These are phyloP conservation scores for Epinotia demarniana DNA, from an alignment of 2,888 invertebrate species.

Conservation along the genomic window DNA sequence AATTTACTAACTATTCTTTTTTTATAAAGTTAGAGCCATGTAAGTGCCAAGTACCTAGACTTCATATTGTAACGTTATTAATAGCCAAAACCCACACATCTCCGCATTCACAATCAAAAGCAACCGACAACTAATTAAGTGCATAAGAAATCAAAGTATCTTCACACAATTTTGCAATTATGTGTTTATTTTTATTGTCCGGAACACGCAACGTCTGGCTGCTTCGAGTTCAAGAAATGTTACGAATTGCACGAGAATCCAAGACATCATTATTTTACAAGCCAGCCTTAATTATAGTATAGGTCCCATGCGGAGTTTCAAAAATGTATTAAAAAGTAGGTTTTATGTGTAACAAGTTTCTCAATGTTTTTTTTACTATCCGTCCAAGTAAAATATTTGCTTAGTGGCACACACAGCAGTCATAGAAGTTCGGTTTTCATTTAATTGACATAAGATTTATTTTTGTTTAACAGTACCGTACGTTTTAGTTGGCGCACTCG, in stretches of 20 bases:
- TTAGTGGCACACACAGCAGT: too few species aligned
- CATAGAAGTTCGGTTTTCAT: too few species aligned
- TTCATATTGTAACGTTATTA: conserved; percentile 7
- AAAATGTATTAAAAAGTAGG: too few species aligned
- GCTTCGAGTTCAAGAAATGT: conserved; percentile 15
- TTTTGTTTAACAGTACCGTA: not conserved
- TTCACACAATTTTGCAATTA: conserved; percentile 45
- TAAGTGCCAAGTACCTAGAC: not conserved
- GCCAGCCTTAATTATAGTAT: not conserved
- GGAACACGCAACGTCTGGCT: conserved; percentile 28
- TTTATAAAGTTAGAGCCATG: too few species aligned
- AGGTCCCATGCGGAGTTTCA: too few species aligned
- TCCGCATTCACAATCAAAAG: conserved; percentile 18
- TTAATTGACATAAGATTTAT: not conserved
- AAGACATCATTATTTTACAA: not conserved
- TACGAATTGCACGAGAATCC: not conserved
- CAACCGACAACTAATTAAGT: conserved; percentile 27
- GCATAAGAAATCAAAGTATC: conserved; percentile 40
- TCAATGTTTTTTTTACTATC: too few species aligned
- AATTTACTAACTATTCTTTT: too few species aligned
- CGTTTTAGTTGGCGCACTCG: conserved; percentile 1
- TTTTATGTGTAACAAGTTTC: too few species aligned
- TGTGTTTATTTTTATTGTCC: conserved; percentile 39
- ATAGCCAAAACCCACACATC: conserved; percentile 16
- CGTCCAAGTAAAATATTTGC: too few species aligned